A percentile compares a stretch with the other conserved stretches of the same genome.
Evolutionary conservation across 2,797 vertebrate genomes (phyloP).

Genomic region (Lates japonicus): DNA sequence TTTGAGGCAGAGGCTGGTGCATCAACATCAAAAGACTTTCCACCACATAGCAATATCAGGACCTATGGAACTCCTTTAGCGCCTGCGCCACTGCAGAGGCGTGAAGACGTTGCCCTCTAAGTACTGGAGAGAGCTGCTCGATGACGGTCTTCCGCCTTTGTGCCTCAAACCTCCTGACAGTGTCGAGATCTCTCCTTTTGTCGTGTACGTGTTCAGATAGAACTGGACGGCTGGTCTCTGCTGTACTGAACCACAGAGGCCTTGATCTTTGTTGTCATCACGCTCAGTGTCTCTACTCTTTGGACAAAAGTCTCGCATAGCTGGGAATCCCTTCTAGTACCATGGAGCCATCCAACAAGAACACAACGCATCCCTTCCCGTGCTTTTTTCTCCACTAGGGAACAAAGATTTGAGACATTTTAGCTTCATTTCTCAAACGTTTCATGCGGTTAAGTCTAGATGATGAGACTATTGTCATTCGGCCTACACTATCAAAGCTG

Average conservation of each 20-base stretch:
- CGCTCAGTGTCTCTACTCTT: too few species aligned
- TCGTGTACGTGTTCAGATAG: slow-evolving; percentile 31
- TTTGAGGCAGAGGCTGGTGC: slow-evolving; percentile 7
- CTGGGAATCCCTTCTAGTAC: too few species aligned
- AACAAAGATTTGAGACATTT: slow-evolving; percentile 22
- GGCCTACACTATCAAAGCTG: not conserved
- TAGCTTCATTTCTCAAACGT: not conserved
- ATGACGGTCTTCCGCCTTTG: slow-evolving; percentile 48
- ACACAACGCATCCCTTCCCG: not conserved
- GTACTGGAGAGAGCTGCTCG: slow-evolving; percentile 67
- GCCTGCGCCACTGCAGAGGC: slow-evolving; percentile 22
- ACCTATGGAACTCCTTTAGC: not conserved
- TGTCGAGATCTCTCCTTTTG: slow-evolving; percentile 34
- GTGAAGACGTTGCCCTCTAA: slow-evolving; percentile 49
- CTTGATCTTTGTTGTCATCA: slow-evolving; percentile 6
- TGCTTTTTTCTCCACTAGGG: slow-evolving; percentile 34
- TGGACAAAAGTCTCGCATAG: too few species aligned
- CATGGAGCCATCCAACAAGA: too few species aligned
- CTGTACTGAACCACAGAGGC: too few species aligned
- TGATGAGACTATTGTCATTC: not conserved
- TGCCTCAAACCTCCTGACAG: slow-evolving; percentile 47
- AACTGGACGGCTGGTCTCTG: slow-evolving; percentile 33
- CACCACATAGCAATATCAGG: slow-evolving; percentile 8
- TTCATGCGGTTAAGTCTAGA: not conserved
- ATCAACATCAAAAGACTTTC: slow-evolving; percentile 9